phyloP scores from a whole-genome alignment of 2,888 invertebrate genomes.

The Spatulosminthurus flaviceps region DNA sequence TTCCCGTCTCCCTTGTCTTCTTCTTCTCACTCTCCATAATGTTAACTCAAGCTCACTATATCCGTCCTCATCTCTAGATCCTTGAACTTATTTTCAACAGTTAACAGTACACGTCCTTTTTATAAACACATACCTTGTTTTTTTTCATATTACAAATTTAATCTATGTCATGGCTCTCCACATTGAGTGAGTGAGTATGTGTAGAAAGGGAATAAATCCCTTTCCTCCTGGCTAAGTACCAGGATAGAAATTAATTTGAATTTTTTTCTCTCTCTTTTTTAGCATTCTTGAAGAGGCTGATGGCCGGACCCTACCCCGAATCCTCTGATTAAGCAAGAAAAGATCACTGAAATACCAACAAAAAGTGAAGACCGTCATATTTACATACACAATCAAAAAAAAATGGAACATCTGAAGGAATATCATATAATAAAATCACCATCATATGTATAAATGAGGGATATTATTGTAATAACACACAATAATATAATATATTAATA shows the following conservation, averaged over 20 bases:
- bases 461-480: no score
- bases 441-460: not conserved
- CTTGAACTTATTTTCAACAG: not conserved
- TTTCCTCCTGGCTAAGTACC: not conserved
- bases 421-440: not conserved
- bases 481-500: not conserved
- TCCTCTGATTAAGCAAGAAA: constrained; percentile 48
- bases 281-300: constrained; percentile 65
- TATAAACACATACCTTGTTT: no score
- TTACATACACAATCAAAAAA: not conserved
- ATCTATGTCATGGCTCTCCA: no score
- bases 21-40: not conserved
- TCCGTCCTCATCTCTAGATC: not conserved
- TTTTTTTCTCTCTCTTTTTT: constrained; percentile 37
- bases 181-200: no score
- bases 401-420: not conserved
- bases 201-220: no score
- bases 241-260: not conserved
- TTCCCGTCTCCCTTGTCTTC: not conserved
- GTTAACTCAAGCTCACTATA: not conserved
- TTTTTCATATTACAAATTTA: no score
- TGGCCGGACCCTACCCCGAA: constrained; percentile 65
- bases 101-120: no score
- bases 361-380: not conserved
- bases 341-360: not conserved